phyloP scores from a whole-genome alignment of 2,113 vertebrate genomes.

The Sylvia atricapilla region DNA sequence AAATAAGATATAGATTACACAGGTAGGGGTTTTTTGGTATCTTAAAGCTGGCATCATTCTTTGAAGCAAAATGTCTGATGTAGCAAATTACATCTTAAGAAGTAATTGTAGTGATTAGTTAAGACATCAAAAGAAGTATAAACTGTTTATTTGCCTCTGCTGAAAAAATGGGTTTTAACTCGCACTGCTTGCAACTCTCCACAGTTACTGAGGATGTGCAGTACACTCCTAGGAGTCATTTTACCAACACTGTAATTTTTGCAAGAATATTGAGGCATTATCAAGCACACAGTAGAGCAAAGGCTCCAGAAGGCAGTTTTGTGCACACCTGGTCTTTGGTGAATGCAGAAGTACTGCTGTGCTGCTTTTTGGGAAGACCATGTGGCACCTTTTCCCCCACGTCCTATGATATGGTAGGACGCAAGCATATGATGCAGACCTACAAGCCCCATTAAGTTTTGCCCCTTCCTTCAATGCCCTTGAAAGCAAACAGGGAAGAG shows the following conservation, averaged over 20 bases:
- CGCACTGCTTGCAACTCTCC: background rate
- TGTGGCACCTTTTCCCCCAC: background rate
- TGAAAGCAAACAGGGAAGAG: background rate
- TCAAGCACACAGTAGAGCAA: background rate
- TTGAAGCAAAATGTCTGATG: background rate
- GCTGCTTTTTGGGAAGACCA: background rate
- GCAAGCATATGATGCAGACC: background rate
- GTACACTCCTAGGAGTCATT: background rate
- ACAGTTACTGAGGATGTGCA: background rate
- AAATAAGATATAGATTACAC: background rate
- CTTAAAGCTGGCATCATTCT: background rate
- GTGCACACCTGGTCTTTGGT: background rate
- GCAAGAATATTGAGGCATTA: background rate
- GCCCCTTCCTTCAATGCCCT: background rate
- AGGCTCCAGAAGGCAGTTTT: background rate
- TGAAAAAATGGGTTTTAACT: background rate
- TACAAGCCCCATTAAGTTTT: background rate
- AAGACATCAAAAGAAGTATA: background rate
- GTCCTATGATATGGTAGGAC: background rate
- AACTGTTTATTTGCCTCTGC: background rate
- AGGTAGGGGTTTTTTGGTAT: accelerated
- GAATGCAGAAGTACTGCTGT: background rate
- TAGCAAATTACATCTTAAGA: background rate
- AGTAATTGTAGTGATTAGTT: background rate
- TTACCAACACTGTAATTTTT: background rate